phyloP scores from a whole-genome alignment of 2,888 invertebrate species.

The Rotaria socialis region DNA sequence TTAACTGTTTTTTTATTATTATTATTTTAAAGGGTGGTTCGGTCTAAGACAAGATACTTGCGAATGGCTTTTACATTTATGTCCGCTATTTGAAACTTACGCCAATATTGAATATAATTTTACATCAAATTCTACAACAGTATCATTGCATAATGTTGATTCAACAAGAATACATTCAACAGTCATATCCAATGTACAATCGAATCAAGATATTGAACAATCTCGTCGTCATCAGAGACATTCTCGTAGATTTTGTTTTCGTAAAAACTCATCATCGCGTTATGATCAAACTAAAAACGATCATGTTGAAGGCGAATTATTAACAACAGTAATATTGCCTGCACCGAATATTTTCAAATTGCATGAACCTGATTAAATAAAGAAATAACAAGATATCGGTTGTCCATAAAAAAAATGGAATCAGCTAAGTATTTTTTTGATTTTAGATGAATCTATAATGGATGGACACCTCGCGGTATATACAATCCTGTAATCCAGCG shows the following conservation, averaged over 20 bases:
- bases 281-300: background rate
- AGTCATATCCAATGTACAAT: background rate
- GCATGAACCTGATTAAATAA: background rate
- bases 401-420: no score
- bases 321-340: background rate
- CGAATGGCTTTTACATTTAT: constrained; percentile 17
- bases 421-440: background rate
- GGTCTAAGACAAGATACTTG: constrained; percentile 12
- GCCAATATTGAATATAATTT: constrained; percentile 23
- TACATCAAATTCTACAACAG: background rate
- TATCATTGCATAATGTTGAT: background rate
- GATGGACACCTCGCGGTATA: constrained; percentile 13
- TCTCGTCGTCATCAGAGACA: background rate
- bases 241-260: background rate
- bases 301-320: background rate
- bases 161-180: background rate
- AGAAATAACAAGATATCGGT: background rate
- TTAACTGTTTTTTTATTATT: no score
- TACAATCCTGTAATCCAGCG: constrained; percentile 25
- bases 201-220: background rate
- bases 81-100: constrained; percentile 22
- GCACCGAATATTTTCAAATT: background rate
- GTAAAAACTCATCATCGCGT: background rate
- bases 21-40: background rate
- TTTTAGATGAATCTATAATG: constrained; percentile 10